phyloP scores from a whole-genome alignment of 2,797 vertebrate genomes.

The Bovichtus diacanthus region DNA sequence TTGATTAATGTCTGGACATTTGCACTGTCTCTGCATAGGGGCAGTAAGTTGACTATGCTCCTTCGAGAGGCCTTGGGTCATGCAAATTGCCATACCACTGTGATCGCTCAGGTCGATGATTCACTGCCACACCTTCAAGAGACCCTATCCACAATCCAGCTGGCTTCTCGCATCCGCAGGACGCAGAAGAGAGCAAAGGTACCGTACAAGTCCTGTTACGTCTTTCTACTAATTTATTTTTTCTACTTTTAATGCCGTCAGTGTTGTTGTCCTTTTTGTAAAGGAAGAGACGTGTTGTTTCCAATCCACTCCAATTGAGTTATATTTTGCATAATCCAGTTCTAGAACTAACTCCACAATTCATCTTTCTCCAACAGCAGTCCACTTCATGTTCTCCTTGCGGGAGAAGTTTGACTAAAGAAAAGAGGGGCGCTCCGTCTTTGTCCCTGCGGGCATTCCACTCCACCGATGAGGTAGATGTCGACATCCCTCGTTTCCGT shows the following conservation, averaged over 20 bases:
- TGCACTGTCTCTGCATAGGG: constrained; percentile 82
- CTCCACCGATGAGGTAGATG: constrained; percentile 88
- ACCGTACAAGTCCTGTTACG: constrained; percentile 36
- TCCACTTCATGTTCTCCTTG: constrained; percentile 95
- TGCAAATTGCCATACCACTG: constrained; percentile 93
- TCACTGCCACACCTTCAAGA: constrained; percentile 89
- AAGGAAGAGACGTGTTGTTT: not conserved
- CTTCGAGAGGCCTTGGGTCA: constrained; percentile 95
- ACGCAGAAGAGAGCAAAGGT: constrained; percentile 97
- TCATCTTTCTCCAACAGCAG: constrained; percentile 75
- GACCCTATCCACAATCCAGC: constrained; percentile 94
- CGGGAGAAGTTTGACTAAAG: constrained; percentile 94
- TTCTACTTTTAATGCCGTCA: not conserved
- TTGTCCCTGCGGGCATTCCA: constrained; percentile 93
- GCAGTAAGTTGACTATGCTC: constrained; percentile 95
- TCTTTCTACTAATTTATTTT: not conserved
- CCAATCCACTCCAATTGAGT: not conserved
- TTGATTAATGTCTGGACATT: constrained; percentile 23
- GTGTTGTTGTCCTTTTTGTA: not conserved
- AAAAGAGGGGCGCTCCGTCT: constrained; percentile 88
- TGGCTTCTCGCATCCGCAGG: constrained; percentile 91
- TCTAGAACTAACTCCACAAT: constrained; percentile 21
- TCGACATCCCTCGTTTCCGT: constrained; percentile 87
- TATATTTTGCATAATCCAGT: constrained; percentile 1
- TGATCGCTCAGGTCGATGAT: constrained; percentile 93